Evolutionary conservation across 1,140 invertebrate species (phyloP), one percentile per base, ranked within the genome.

Genomic region (Hyles vespertilio): DNA sequence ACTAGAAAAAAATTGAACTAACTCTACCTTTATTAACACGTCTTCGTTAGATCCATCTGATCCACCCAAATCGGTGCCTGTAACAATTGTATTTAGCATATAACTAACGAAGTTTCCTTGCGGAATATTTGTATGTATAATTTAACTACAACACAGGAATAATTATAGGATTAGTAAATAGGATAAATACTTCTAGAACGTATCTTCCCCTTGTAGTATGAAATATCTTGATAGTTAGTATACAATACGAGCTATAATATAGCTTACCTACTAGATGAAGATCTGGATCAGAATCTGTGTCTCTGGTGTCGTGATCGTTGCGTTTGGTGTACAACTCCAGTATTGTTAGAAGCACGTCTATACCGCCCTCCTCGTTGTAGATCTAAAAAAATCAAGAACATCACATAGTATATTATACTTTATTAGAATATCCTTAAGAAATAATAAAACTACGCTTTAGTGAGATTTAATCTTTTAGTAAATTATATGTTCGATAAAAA

Each of bases 21-120:
- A 40, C 36, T 11, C 76, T 77, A 93, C 92, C 87, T 93, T 94
- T 11, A 94, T 91, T 57, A 94, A 91, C 7, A 94, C 93, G 78
- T 94, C 93, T 75, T 93, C 91, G 32, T 91, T 89, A 8, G 90
- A 91, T 3, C 90, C 90, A 70, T 88, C 89, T 2, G 91, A 91
- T 5, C 87, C 90, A 12, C 81, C 79, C 67, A 91, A 80, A 58
- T 89, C 89, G 51, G 89, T 87, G 53, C 80, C 87, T 89, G 56
- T 1, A 71, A 71, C 48, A 56, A 40, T 43, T 45, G 36, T 44
- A 9, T 44, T 48, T 34, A 32, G 51, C 11, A 2, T 45, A n/a
- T 8, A 45, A 45, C 7, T 45, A 1, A 22, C 22, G 22, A 22
- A 1, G 22, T 22, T 22, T 22, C 22, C 22, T 22, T 22, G 22